phyloP scores from a whole-genome alignment of 2,888 invertebrate species.

The Ctenicera cuprea region DNA sequence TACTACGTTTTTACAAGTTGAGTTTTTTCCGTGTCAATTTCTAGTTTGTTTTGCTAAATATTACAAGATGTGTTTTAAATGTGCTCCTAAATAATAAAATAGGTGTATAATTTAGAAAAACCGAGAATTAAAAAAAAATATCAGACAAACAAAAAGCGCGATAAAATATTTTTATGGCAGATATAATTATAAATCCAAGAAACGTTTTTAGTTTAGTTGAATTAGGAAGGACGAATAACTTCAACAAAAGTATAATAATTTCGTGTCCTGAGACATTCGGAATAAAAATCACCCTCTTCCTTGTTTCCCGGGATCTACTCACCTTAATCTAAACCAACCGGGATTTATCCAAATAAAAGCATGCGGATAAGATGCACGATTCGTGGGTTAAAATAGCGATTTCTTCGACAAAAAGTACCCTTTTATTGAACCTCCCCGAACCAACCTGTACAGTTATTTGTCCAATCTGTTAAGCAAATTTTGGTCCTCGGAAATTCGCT shows the following conservation, averaged over 20 bases:
- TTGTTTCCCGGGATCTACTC: conserved; percentile 6
- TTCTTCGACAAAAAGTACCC: conserved; percentile 29
- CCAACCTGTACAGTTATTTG: conserved; percentile 26
- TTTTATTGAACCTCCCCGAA: conserved; percentile 34
- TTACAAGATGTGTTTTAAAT: no score
- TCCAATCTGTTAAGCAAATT: conserved; percentile 36
- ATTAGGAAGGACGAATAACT: background rate
- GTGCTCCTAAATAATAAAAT: no score
- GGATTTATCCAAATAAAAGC: conserved; percentile 30
- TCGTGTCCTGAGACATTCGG: background rate
- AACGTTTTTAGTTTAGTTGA: background rate
- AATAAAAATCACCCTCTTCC: background rate
- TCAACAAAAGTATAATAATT: background rate
- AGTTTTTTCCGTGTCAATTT: no score
- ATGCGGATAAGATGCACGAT: conserved; percentile 28
- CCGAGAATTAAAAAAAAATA: no score
- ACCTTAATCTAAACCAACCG: conserved; percentile 6
- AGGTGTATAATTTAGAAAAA: no score
- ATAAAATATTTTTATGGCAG: background rate
- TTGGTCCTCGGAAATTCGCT: conserved; percentile 27
- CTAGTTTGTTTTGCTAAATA: no score
- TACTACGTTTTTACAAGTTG: no score
- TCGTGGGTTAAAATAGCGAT: conserved; percentile 25
- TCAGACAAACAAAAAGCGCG: no score
- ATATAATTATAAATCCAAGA: no score